These are phyloP conservation scores for Pammene aurita DNA, from an alignment of 2,888 invertebrate genomes.

Conservation along the genomic window DNA sequence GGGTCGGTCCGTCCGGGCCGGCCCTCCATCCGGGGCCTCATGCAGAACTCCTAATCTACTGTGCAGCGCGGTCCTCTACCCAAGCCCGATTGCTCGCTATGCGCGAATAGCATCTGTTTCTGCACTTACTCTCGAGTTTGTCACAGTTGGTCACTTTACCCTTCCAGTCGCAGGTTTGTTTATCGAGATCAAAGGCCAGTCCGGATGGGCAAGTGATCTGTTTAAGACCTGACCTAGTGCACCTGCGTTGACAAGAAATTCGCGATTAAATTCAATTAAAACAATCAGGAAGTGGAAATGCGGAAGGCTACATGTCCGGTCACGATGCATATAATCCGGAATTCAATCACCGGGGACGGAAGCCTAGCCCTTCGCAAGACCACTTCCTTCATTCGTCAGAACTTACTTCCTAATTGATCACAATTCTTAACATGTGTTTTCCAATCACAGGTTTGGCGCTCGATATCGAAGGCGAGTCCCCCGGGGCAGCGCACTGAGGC, in stretches of 20 bases:
- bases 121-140: constrained; percentile 97
- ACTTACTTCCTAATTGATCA: constrained; percentile 97
- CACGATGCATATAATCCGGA: constrained; percentile 49
- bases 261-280: constrained; percentile 71
- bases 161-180: constrained; percentile 99
- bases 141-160: constrained; percentile 98
- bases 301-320: constrained; percentile 66
- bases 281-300: constrained; percentile 71
- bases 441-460: constrained; percentile 98
- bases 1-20: constrained; percentile 53
- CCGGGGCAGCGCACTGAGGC: constrained; percentile 95
- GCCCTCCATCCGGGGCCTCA: constrained; percentile 71
- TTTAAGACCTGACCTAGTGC: constrained; percentile 97
- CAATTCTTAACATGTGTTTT: constrained; percentile 98
- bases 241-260: constrained; percentile 87
- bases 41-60: constrained; percentile 79
- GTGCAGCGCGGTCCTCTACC: constrained; percentile 82
- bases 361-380: constrained; percentile 73
- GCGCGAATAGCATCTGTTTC: constrained; percentile 76
- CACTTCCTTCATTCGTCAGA: constrained; percentile 71
- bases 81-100: constrained; percentile 80
- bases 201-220: constrained; percentile 98
- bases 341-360: constrained; percentile 58
- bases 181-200: constrained; percentile 98
- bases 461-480: constrained; percentile 96